A percentile compares a stretch with the other conserved stretches of the same genome.
These are phyloP conservation scores for Euschistus heros DNA, from an alignment of 1,140 invertebrate species.

Conservation along the genomic window DNA sequence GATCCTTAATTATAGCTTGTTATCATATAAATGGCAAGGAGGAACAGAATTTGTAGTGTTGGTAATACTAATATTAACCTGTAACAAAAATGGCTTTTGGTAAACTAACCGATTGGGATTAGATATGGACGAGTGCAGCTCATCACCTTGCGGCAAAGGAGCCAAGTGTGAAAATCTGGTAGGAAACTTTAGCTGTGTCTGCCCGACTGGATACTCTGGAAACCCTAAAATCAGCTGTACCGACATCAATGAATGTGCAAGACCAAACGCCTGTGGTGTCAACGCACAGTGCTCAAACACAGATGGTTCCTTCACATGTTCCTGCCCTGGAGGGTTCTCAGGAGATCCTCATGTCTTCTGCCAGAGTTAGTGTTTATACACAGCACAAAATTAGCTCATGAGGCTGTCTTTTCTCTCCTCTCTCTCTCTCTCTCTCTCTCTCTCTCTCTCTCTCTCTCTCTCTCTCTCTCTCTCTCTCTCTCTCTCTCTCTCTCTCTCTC, in stretches of 20 bases:
- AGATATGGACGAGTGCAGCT: conserved; percentile 46
- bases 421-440: background rate
- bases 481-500: too few relatives aligned
- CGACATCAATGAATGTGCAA: conserved; percentile 55
- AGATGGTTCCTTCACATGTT: conserved; percentile 59
- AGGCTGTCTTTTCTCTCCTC: background rate
- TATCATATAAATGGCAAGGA: too few relatives aligned
- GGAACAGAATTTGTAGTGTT: too few relatives aligned
- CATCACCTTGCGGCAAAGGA: conserved; percentile 51
- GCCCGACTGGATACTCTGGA: conserved; percentile 58
- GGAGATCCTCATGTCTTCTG: conserved; percentile 53
- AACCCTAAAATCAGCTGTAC: conserved; percentile 40
- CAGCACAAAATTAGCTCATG: background rate
- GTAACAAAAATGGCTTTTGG: too few relatives aligned
- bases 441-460: background rate
- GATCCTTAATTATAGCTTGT: too few relatives aligned
- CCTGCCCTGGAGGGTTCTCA: conserved; percentile 52
- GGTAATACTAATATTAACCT: too few relatives aligned
- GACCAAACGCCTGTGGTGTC: conserved; percentile 49
- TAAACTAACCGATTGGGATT: background rate
- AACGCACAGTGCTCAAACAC: conserved; percentile 65
- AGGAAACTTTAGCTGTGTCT: conserved; percentile 62
- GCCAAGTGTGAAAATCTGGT: conserved; percentile 63
- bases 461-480: too few relatives aligned
- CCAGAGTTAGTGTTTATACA: conserved; percentile 58